Evolutionary conservation across 2,797 vertebrate species (phyloP).

Genomic region (Acropternis orthonyx): DNA sequence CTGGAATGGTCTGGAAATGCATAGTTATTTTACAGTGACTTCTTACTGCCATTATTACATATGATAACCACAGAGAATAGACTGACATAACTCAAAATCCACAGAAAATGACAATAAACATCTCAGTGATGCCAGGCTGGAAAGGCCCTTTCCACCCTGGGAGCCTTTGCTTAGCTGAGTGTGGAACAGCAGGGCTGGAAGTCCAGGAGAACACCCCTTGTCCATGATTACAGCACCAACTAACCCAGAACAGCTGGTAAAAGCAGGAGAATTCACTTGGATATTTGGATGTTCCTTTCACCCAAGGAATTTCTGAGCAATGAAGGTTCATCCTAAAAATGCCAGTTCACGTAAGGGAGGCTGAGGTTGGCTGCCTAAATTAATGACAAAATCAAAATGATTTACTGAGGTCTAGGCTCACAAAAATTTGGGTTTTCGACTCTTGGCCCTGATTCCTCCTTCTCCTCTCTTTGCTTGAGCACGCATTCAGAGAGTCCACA

Average conservation of each 20-base stretch:
- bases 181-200: not conserved
- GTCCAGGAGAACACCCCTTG: not conserved
- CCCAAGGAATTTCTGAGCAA: not conserved
- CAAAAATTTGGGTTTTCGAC: not conserved
- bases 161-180: not conserved
- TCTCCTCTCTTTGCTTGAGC: not conserved
- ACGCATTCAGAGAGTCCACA: not conserved
- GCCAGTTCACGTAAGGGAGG: not conserved
- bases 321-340: not conserved
- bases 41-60: conserved; percentile 24
- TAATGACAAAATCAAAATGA: not conserved
- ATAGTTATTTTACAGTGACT: conserved; percentile 14
- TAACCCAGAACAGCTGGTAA: not conserved
- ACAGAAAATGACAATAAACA: not conserved
- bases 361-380: not conserved
- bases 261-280: not conserved
- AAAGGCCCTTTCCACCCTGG: not conserved
- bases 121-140: not conserved
- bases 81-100: conserved; percentile 55
- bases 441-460: not conserved
- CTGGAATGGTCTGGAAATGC: not conserved
- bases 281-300: not conserved
- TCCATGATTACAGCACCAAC: not conserved
- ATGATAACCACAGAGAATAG: conserved; percentile 10
- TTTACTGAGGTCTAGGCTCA: not conserved